phyloP scores from a whole-genome alignment of 2,113 vertebrate genomes.

The Ceuthmochares aereus region DNA sequence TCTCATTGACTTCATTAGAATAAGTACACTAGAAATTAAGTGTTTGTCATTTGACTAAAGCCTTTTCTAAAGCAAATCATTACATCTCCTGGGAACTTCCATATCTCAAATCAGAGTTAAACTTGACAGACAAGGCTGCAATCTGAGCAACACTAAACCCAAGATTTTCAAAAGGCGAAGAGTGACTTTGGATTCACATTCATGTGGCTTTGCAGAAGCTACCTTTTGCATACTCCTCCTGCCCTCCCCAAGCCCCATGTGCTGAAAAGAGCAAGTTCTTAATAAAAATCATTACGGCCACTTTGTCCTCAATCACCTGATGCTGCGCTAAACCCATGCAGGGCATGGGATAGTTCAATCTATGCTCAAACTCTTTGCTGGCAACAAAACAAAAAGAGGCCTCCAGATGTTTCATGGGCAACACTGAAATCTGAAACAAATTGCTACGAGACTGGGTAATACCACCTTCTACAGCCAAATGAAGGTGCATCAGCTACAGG shows the following conservation, averaged over 20 bases:
- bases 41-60: conserved; percentile 3
- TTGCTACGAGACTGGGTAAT: neutral
- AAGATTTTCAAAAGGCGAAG: conserved; percentile 1
- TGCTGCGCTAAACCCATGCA: neutral
- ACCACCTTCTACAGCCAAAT: neutral
- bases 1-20: conserved; percentile 43
- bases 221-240: neutral
- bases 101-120: neutral
- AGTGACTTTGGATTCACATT: neutral
- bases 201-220: neutral
- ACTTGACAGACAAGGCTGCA: neutral
- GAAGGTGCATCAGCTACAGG: neutral
- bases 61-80: conserved; percentile 1
- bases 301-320: neutral
- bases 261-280: neutral
- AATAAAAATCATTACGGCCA: neutral
- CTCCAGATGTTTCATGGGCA: neutral
- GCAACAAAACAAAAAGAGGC: neutral
- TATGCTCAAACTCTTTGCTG: neutral
- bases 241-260: neutral
- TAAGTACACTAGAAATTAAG: conserved; percentile 46
- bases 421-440: neutral
- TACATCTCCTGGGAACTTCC: neutral
- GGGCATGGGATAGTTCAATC: neutral
- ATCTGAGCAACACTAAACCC: neutral